phyloP scores from a whole-genome alignment of 1,140 invertebrate genomes.

The Drosophila dunni region DNA sequence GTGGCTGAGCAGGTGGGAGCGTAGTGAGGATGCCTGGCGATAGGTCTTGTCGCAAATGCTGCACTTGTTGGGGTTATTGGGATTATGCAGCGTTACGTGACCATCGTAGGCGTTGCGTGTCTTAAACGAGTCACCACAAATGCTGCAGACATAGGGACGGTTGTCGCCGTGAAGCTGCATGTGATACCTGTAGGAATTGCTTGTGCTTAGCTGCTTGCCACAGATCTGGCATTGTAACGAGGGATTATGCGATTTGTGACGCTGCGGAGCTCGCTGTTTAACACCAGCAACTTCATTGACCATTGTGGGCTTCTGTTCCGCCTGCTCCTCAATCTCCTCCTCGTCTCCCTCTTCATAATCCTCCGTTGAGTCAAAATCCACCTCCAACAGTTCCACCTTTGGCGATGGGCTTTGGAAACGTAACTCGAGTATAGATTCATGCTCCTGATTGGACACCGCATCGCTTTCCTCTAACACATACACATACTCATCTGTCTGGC shows the following conservation, averaged over 20 bases:
- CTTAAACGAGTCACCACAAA: conserved; percentile 68
- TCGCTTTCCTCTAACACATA: conserved; percentile 41
- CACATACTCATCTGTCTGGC: conserved; percentile 20
- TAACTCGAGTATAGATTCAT: conserved; percentile 3
- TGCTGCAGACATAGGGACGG: conserved; percentile 54
- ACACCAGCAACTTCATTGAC: not conserved
- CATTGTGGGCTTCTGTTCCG: not conserved
- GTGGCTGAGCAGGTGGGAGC: conserved; percentile 60
- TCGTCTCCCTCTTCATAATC: conserved; percentile 15
- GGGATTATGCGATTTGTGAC: conserved; percentile 32
- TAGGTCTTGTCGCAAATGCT: conserved; percentile 58
- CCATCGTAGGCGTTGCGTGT: conserved; percentile 72
- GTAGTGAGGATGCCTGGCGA: conserved; percentile 65
- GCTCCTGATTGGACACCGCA: not conserved
- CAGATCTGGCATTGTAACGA: conserved; percentile 59
- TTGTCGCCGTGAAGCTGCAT: conserved; percentile 78
- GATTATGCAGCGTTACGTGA: conserved; percentile 63
- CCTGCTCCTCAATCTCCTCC: not conserved
- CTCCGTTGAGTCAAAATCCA: conserved; percentile 18
- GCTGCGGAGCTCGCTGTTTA: not conserved
- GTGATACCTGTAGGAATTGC: conserved; percentile 75
- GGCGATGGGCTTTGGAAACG: conserved; percentile 11
- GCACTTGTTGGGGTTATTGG: conserved; percentile 65
- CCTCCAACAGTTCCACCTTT: conserved; percentile 18
- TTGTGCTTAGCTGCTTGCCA: conserved; percentile 66